Evolutionary conservation across 1,140 invertebrate species (phyloP).

Genomic region (Trichonephila clavata): DNA sequence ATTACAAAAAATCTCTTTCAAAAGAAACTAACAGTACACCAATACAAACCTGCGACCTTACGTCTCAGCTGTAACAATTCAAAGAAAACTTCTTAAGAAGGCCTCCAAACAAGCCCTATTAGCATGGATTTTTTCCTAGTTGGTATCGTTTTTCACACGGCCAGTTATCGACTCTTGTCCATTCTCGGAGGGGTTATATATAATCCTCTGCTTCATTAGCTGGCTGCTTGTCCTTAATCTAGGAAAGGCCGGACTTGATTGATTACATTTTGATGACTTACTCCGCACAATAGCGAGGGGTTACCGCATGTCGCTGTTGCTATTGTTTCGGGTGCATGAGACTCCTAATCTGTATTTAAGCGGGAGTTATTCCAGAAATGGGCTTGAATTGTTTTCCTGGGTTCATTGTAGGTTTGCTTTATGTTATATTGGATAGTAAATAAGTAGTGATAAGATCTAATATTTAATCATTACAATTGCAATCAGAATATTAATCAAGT

Average conservation of each 20-base stretch:
- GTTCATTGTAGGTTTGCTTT: too few relatives aligned
- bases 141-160: slow-evolving; percentile 33
- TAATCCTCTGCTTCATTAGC: slow-evolving; percentile 46
- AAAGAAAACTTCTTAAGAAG: background rate
- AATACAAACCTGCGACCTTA: too few relatives aligned
- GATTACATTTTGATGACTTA: slow-evolving; percentile 52
- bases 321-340: background rate
- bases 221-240: slow-evolving; percentile 40
- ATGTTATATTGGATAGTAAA: too few relatives aligned
- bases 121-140: background rate
- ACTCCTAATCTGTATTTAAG: slow-evolving; percentile 25
- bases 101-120: background rate
- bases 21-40: too few relatives aligned
- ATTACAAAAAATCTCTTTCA: too few relatives aligned
- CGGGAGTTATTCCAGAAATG: slow-evolving; percentile 14
- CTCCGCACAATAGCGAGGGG: background rate
- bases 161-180: slow-evolving; percentile 28
- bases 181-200: slow-evolving; percentile 34
- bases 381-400: background rate
- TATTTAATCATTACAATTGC: too few relatives aligned
- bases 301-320: slow-evolving; percentile 10
- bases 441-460: too few relatives aligned
- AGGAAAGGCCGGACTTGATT: slow-evolving; percentile 18
- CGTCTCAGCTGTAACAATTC: too few relatives aligned
- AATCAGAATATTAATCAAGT: too few relatives aligned